Conservation (phyloP, 2,888 invertebrate species). For the Odontomyia ornata region DNA sequence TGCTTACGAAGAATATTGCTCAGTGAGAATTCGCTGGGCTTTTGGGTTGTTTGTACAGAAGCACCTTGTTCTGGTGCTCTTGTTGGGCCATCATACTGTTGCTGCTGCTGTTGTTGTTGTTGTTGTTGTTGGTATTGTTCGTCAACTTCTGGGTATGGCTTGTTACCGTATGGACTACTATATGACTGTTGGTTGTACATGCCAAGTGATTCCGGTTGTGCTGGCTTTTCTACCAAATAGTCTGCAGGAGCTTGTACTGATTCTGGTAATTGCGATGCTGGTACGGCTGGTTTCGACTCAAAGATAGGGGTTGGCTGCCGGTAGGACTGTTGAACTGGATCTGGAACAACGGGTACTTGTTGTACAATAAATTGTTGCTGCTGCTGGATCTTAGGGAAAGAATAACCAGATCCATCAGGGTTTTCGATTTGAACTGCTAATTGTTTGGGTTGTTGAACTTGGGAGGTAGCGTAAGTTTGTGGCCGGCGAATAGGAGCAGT, state of each 20-base stretch:
- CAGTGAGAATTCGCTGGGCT: conserved; percentile 21
- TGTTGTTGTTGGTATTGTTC: background rate
- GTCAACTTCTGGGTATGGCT: background rate
- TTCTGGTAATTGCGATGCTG: background rate
- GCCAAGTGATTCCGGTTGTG: background rate
- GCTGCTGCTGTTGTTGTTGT: background rate
- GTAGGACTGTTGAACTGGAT: background rate
- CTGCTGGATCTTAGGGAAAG: conserved; percentile 7
- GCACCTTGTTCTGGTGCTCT: background rate
- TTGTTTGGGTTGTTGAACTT: conserved; percentile 23
- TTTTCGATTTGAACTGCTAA: conserved; percentile 9
- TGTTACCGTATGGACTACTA: background rate
- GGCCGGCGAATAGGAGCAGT: background rate
- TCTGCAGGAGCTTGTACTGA: background rate
- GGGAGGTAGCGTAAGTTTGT: background rate
- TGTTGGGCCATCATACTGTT: background rate
- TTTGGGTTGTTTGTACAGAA: conserved; percentile 6
- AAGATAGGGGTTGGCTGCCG: background rate
- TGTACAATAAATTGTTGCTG: conserved; percentile 28
- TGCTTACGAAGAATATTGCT: conserved; percentile 12
- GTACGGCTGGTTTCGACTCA: background rate
- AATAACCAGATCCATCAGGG: background rate
- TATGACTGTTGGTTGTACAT: background rate
- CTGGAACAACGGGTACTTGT: background rate
- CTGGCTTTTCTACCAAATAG: background rate